phyloP scores from a whole-genome alignment of 2,888 invertebrate genomes.

The Ormyrus pomaceus region DNA sequence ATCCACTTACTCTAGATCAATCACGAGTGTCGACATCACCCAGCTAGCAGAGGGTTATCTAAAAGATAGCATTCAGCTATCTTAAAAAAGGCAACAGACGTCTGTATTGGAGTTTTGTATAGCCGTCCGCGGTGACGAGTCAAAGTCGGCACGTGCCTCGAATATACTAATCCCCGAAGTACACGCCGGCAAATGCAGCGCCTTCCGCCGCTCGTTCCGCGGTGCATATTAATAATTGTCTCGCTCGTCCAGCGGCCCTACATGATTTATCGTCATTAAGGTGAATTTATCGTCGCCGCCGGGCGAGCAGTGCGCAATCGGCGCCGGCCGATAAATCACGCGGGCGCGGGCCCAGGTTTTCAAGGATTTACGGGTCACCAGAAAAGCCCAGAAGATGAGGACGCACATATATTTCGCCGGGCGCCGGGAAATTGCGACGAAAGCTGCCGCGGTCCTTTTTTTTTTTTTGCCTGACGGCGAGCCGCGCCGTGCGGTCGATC shows the following conservation, averaged over 20 bases:
- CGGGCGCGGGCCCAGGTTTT: constrained; percentile 42
- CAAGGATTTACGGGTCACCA: constrained; percentile 56
- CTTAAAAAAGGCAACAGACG: too few relatives aligned
- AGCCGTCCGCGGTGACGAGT: neutral
- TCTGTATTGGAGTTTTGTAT: too few relatives aligned
- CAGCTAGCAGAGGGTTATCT: too few relatives aligned
- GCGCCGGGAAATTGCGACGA: constrained; percentile 24
- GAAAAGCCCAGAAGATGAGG: constrained; percentile 51
- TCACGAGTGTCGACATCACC: too few relatives aligned
- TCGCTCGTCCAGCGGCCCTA: constrained; percentile 6
- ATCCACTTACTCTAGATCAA: too few relatives aligned
- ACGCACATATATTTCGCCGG: constrained; percentile 27
- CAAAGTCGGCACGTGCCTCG: neutral
- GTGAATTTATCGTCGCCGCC: constrained; percentile 46
- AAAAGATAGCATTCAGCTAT: too few relatives aligned
- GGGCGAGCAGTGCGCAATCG: constrained; percentile 38
- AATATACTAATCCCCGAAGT: neutral
- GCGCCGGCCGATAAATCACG: constrained; percentile 51
- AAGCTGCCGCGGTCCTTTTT: constrained; percentile 28
- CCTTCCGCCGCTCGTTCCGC: constrained; percentile 21
- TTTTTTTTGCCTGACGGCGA: constrained; percentile 4
- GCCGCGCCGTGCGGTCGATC: neutral
- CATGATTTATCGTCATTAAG: constrained; percentile 56
- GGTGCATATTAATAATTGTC: constrained; percentile 44
- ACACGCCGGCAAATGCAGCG: neutral